Evolutionary conservation across 2,797 vertebrate species (phyloP), one percentile per base, ranked within the genome.

Genomic region (Prionace glauca): DNA sequence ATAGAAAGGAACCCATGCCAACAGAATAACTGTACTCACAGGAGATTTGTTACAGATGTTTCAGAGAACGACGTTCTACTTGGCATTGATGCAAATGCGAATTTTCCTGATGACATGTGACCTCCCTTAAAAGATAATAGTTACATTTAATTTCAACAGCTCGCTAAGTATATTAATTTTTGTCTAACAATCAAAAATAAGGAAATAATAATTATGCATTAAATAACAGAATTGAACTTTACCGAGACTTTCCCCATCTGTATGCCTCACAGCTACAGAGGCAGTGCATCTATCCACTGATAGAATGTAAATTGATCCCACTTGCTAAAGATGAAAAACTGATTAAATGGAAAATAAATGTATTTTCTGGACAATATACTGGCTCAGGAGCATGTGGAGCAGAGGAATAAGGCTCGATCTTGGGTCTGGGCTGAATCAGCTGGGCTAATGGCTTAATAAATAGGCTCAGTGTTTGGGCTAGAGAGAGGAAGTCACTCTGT

Each of bases 21-120:
- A 7, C 71, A 95, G 26, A 0, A 32, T 72, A 71, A 29, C 56
- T 0, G 0, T 96, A 98, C 99, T 99, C 97, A 99, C 99, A 99
- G 97, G 96, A 99, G 98, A 97, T 99, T 99, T 96, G 99, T 99
- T 97, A 98, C 98, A 0, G 98, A 98, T 0, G 97, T 98, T 96
- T 99, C 99, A 0, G 98, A 98, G 96, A 99, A 98, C 12, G 99
- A 99, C 0, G 98, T 98, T 97, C 99, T 98, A 97, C 98, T 98
- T 96, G 98, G 98, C 99, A 99, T 98, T 3, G 99, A 99, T 22
- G 99, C 99, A 69, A 99, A 97, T 0, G 98, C 98, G 95, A 99
- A 97, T 96, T 98, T 98, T 95, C 98, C 97, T 0, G 98, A 98
- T 0, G 98, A 98, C 96, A 98, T 97, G 0, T 99, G 99, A 96